Conservation (phyloP, 2,113 vertebrate genomes). For the Porphyrio hochstetteri region DNA sequence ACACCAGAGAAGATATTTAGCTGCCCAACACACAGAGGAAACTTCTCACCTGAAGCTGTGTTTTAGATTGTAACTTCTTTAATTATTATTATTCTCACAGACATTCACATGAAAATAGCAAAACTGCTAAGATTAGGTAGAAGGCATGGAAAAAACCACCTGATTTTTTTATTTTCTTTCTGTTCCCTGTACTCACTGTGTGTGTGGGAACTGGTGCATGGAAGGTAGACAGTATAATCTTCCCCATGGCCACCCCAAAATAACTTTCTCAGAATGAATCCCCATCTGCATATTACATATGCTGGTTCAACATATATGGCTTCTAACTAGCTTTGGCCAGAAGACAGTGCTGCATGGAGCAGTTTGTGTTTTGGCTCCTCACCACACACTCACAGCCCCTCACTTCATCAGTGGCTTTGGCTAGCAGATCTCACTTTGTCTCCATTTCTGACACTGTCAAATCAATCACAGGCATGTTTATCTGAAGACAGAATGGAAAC, state of each 20-base stretch:
- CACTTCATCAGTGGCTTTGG: background rate
- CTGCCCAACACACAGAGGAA: background rate
- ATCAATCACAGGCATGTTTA: background rate
- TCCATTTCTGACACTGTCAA: background rate
- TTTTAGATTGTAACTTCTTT: background rate
- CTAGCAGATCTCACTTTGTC: background rate
- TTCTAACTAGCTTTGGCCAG: background rate
- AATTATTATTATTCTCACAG: background rate
- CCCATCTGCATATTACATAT: background rate
- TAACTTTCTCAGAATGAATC: background rate
- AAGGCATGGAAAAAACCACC: constrained; percentile 30
- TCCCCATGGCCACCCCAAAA: background rate
- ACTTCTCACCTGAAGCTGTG: background rate
- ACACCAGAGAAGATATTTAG: background rate
- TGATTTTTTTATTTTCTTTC: constrained; percentile 26
- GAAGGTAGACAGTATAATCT: background rate
- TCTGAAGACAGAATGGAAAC: background rate
- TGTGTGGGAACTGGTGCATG: background rate
- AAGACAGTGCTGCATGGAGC: background rate
- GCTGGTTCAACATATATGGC: background rate
- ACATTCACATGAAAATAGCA: constrained; percentile 9
- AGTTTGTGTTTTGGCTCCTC: background rate
- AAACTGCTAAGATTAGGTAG: background rate
- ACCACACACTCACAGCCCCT: background rate
- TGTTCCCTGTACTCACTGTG: background rate